Conservation (phyloP, 2,888 invertebrate species). For the Drosophila nigritarsus region DNA sequence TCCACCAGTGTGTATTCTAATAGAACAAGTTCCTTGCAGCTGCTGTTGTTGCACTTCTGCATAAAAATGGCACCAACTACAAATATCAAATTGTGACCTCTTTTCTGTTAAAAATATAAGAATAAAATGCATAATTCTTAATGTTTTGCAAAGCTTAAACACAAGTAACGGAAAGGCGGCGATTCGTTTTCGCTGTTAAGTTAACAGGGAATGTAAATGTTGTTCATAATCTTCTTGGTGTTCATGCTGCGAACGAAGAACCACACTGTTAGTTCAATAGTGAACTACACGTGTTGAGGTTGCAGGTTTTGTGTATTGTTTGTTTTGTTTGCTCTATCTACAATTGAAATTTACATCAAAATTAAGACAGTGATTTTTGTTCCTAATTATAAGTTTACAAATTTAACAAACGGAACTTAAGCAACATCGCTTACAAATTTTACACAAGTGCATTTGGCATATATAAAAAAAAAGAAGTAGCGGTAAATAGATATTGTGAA, state of each 20-base stretch:
- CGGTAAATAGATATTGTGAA: conserved; percentile 17
- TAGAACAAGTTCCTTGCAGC: neutral
- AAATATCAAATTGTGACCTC: neutral
- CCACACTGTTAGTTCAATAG: conserved; percentile 24
- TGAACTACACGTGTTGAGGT: conserved; percentile 45
- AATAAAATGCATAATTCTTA: neutral
- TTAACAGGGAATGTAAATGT: conserved; percentile 15
- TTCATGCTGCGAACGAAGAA: conserved; percentile 14
- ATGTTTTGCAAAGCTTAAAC: neutral
- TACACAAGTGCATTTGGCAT: conserved; percentile 18
- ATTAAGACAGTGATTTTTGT: conserved; percentile 24
- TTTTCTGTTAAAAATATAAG: neutral
- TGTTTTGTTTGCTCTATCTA: conserved; percentile 41
- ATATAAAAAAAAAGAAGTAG: conserved; percentile 3
- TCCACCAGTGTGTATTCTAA: neutral
- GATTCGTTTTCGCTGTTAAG: conserved; percentile 7
- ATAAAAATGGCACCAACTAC: neutral
- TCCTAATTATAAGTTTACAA: conserved; percentile 28
- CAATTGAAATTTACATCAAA: conserved; percentile 54
- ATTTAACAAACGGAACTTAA: conserved; percentile 26
- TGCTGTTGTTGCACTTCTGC: neutral
- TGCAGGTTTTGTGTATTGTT: conserved; percentile 44
- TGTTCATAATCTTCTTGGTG: conserved; percentile 4
- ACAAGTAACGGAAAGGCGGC: neutral
- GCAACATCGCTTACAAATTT: conserved; percentile 34